These are phyloP conservation scores for Odocoileus hemionus DNA, from an alignment of 2,113 vertebrate genomes.

Conservation along the genomic window DNA sequence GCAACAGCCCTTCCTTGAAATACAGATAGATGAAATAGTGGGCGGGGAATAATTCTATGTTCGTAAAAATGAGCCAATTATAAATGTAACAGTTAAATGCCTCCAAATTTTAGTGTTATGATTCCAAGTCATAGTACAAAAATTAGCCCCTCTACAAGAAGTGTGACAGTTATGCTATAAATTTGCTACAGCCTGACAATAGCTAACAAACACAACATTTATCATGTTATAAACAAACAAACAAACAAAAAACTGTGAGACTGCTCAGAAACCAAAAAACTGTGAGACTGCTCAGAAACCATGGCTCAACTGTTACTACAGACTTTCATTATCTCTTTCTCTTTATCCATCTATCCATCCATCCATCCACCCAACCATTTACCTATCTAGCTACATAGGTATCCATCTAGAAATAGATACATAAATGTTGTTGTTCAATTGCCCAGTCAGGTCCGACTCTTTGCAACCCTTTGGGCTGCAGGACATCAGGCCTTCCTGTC, in stretches of 20 bases:
- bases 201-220: neutral
- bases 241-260: neutral
- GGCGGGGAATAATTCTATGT: neutral
- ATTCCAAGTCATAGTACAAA: neutral
- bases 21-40: neutral
- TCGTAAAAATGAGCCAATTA: neutral
- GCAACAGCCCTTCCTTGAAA: neutral
- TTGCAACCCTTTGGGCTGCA: neutral
- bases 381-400: neutral
- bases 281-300: neutral
- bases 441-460: neutral
- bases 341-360: rapidly evolving
- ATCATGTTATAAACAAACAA: neutral
- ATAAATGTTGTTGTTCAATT: neutral
- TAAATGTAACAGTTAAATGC: neutral
- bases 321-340: neutral
- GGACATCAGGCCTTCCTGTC: neutral
- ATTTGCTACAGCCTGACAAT: neutral
- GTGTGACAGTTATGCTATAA: neutral
- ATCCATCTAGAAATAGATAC: neutral
- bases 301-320: neutral
- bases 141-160: neutral
- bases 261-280: neutral
- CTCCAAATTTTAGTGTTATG: neutral
- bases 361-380: too few relatives aligned